These are phyloP conservation scores for Archips xylosteana DNA, from an alignment of 2,888 invertebrate genomes.

Conservation along the genomic window DNA sequence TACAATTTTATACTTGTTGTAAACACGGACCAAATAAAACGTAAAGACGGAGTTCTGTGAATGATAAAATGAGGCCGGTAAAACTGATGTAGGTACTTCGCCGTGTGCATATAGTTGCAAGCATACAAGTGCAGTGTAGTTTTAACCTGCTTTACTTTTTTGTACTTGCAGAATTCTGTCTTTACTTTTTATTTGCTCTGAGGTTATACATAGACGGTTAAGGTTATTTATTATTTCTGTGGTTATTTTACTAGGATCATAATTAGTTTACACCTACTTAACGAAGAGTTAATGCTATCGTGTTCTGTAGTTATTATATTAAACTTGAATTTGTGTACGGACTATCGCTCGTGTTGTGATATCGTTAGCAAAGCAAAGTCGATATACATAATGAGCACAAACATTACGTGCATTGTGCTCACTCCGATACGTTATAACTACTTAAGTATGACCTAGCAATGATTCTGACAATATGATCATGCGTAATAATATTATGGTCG, in stretches of 20 bases:
- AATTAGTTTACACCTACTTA: constrained; percentile 8
- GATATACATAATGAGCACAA: background rate
- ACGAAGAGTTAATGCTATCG: background rate
- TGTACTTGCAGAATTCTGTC: too few species aligned
- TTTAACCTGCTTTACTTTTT: too few species aligned
- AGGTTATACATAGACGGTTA: background rate
- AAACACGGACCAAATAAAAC: too few species aligned
- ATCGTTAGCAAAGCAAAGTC: background rate
- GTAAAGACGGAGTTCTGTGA: too few species aligned
- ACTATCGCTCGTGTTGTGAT: background rate
- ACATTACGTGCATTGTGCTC: background rate
- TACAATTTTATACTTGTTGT: background rate
- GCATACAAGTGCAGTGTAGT: too few species aligned
- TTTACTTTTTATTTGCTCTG: too few species aligned
- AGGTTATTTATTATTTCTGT: too few species aligned
- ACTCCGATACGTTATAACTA: background rate
- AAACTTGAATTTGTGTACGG: constrained; percentile 10
- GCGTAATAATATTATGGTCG: too few species aligned
- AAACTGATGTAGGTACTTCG: too few species aligned
- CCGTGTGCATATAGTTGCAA: too few species aligned
- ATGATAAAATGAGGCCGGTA: too few species aligned
- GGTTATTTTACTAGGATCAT: background rate
- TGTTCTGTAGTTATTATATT: constrained; percentile 6
- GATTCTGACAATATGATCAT: too few species aligned
- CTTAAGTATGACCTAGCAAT: background rate